Evolutionary conservation across 1,140 invertebrate species (phyloP).

Genomic region (Saccostrea echinata): DNA sequence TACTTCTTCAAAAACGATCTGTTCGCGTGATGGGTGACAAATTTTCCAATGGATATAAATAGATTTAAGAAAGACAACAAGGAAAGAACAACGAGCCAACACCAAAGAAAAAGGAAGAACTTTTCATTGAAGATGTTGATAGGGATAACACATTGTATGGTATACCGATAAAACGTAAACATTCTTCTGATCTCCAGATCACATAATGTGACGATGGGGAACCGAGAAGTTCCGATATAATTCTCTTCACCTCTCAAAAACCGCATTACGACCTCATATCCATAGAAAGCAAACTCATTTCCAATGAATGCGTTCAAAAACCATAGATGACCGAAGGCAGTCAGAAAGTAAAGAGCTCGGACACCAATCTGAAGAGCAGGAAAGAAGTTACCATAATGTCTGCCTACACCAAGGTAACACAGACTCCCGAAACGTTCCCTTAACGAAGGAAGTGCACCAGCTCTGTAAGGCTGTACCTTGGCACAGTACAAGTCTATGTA

Average conservation of each 20-base stretch:
- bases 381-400: slow-evolving; percentile 77
- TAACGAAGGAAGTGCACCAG: not conserved
- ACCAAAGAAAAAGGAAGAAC: slow-evolving; percentile 80
- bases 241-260: slow-evolving; percentile 75
- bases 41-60: slow-evolving; percentile 25
- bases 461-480: slow-evolving; percentile 1
- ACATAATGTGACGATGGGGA: slow-evolving; percentile 81
- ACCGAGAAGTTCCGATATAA: slow-evolving; percentile 73
- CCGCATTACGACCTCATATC: slow-evolving; percentile 77
- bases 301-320: slow-evolving; percentile 79
- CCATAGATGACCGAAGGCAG: slow-evolving; percentile 80
- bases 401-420: slow-evolving; percentile 30
- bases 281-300: slow-evolving; percentile 77
- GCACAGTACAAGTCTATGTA: slow-evolving; percentile 29
- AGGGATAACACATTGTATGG: slow-evolving; percentile 73
- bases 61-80: slow-evolving; percentile 65
- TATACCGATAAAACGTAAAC: slow-evolving; percentile 52
- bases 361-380: slow-evolving; percentile 79
- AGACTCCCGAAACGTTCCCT: slow-evolving; percentile 13
- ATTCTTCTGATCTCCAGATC: slow-evolving; percentile 80
- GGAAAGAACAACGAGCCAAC: slow-evolving; percentile 76
- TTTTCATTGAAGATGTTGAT: slow-evolving; percentile 81
- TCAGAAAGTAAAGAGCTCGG: slow-evolving; percentile 79
- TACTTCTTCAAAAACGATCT: slow-evolving; percentile 46
- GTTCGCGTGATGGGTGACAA: slow-evolving; percentile 14